Conservation (phyloP, 1,140 invertebrate species). For the Bombus breviceps region DNA sequence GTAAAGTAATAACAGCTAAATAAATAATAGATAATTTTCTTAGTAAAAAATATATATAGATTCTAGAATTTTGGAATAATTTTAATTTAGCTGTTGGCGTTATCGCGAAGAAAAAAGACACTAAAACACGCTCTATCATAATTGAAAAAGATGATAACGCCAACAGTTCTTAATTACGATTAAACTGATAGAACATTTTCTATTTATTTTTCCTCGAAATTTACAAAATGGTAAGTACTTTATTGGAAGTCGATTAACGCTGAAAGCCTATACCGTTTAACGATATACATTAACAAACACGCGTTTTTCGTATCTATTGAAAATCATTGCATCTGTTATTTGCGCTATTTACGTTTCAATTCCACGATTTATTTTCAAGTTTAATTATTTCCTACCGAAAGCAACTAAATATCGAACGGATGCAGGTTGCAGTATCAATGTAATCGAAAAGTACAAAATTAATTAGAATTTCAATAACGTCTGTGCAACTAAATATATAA, state of each 20-base stretch:
- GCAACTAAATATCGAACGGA: neutral
- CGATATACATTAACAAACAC: neutral
- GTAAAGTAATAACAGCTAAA: neutral
- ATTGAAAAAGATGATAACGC: neutral
- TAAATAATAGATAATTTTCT: too few relatives aligned
- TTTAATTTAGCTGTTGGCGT: neutral
- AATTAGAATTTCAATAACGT: neutral
- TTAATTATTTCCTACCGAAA: neutral
- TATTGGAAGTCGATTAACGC: neutral
- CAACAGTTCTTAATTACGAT: neutral
- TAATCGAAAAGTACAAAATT: neutral
- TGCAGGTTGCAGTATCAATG: neutral
- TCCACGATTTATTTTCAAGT: neutral
- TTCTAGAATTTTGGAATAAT: too few relatives aligned
- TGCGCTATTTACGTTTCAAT: neutral
- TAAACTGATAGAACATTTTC: neutral
- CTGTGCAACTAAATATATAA: neutral
- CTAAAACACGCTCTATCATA: fast-evolving
- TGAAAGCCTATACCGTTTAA: neutral
- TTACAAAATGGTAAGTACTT: neutral
- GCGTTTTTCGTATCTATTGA: neutral
- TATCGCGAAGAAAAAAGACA: neutral
- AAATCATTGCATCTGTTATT: neutral
- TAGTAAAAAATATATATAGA: neutral
- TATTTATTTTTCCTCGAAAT: neutral